Evolutionary conservation across 1,140 invertebrate species (phyloP), one percentile per base, ranked within the genome.

Genomic region (Drosophila lini): DNA sequence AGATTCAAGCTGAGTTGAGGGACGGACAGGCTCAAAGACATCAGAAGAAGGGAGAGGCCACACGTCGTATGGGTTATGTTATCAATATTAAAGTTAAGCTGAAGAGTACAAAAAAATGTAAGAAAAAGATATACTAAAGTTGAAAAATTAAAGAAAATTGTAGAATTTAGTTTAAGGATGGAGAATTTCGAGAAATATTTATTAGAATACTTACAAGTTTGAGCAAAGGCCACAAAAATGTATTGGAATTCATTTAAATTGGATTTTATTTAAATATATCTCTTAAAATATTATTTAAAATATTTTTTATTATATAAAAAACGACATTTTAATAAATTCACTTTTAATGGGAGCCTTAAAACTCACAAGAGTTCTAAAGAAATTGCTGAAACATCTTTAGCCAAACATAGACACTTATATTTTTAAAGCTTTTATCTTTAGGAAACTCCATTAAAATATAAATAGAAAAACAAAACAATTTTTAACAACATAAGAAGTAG

Each of bases 21-120:
- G 83, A 77, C 82, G 80, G 70, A 36, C 83, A 68, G 70, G 50
- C 81, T 69, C 77, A 84, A 78, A 81, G 79, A 48, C 67, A 64
- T 58, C 42, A 60, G 63, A 36, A 45, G 58, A 69, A 74, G 81
- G 63, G 82, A 84, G 81, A 78, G 82, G 82, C 82, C 82, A 86
- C 76, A 60, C 63, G 70, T 53, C 83, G 83, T 74, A 86, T 86
- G 61, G 61, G 76, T 56, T 50, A 86, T 75, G 16, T 59, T 58
- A 15, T 19, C 19, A 38, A n/a, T 10, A 67, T 10, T 19, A 22
- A 60, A 34, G 3, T n/a, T 13, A 11, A 32, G 15, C 1, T 4
- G 9, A 38, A 38, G 19, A 11, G 3, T 19, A 34, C 11, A 13
- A 19, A 0, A 52, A 34, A 19, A 5, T 6, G 8, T 1, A 2